Evolutionary conservation across 2,888 invertebrate species (phyloP), one percentile per base, ranked within the genome.

Genomic region (Micoletzkya japonica): DNA sequence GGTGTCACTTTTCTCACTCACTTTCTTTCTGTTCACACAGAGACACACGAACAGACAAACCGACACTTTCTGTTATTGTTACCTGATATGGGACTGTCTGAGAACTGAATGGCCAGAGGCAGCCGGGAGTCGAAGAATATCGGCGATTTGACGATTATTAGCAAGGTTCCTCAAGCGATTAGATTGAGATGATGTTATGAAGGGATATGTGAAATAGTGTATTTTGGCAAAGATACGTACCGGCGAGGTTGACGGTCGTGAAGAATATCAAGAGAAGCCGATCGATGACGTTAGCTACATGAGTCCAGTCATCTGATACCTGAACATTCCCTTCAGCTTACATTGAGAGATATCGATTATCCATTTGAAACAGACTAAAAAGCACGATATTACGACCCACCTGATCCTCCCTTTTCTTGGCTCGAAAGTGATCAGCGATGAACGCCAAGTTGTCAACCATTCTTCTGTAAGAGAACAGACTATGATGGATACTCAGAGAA

Each of bases 371-470:
- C 10, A 39, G 17, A 10, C 39, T 39, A 7, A 39, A 39, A 10
- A 39, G 39, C 39, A 7, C 39, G 39, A 39, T 10, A 59, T 17
- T 30, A 10, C 28, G 2, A 28, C 28, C n/a, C 32, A 79, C 83
- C 74, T 85, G 81, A 59, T 82, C 82, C 66, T 81, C 79, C 70
- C 81, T 83, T 49, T 85, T 80, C 72, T 77, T 71, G 30, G 82
- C 79, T 52, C 78, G 69, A 69, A 82, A 85, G 64, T 85, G 82
- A 34, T 85, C 82, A 3, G 85, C 77, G 60, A 85, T 85, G 72
- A 85, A 85, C 32, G 77, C 78, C 4, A 85, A 78, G 70, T 85
- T 85, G 73, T 83, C 82, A 61, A 85, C 79, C 85, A 85, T 85
- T n/a, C 84, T 72, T 57, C 83, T 68, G 44, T 10, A 68, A 44